Base-by-base conservation (phyloP, 2,797 vertebrate genomes). In the Sebastes diaconus region DNA sequence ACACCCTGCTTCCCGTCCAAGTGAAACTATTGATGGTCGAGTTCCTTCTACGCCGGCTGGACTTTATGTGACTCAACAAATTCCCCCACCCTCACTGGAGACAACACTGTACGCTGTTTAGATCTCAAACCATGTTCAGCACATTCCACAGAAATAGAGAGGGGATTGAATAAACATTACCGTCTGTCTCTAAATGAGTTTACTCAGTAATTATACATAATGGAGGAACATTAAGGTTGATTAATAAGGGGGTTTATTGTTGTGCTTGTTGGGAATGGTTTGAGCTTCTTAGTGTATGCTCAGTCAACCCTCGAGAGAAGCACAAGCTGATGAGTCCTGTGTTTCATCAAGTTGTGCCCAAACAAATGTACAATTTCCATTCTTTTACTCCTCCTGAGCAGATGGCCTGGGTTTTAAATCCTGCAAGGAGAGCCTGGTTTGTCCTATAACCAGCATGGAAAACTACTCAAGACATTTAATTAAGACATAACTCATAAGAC, bases 131-230 rank as follows among this genome's bases (percentile, higher is more conserved):
- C 77, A 70, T 25, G 66, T 87, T 91, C 82, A 91, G 91, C 83
- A 89, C 93, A 94, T 94, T 93, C 92, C 93, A 80, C 58, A 67
- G 83, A 93, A 90, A 88, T 68, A 80, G 80, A 90, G 81, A 88
- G 73, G 81, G 81, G 84, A 89, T 91, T 90, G 86, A 88, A 91
- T 84, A 88, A 90, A 78, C 89, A 92, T 88, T 88, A 86, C 89
- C n/a, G 80, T 87, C 87, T 87, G 85, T 87, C 83, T 90, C 77
- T 81, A 83, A 93, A 92, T 91, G 87, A 76, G 85, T 92, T 91
- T 91, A 81, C 88, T 61, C 74, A 86, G 89, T 93, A 90, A 95
- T 94, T 92, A 82, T 80, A 64, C 75, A 55, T 93, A 92, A 94
- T 94, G 60, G 75, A 54, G 14, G 84, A 81, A 90, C 78, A 92